Base-by-base conservation (phyloP, 2,113 vertebrate genomes). In the Barnardius zonarius region DNA sequence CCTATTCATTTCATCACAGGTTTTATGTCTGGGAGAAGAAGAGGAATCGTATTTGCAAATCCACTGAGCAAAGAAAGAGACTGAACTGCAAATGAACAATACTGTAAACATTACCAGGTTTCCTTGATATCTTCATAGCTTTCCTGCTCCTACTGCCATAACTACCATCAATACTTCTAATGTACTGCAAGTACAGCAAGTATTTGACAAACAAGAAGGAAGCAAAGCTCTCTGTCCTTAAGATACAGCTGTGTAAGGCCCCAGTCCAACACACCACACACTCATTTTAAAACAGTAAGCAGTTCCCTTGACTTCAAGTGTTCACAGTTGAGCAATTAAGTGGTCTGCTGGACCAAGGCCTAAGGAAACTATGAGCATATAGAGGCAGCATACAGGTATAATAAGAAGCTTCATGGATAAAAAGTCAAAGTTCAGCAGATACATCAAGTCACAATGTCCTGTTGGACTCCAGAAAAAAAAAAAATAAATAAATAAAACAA, bases 41-140 rank as follows among this genome's bases (percentile, higher is more conserved):
- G 86, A 95, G 78, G 83, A 92, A 97, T 94, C 44, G 83, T 59
- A 90, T 96, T 83, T 89, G 86, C 79, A 97, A 96, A 95, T 91
- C 79, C 89, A 92, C 91, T 91, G 94, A 57, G 52, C 84, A 97
- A 95, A 97, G 86, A 96, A 85, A 92, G 83, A 90, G 48, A 94
- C 75, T 94, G 87, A 97, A 77, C 14, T 64, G 46, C 30, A 73
- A 97, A 31, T 55, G 94, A 97, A 95, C 79, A 96, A 93, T 86
- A 86, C 72, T 77, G 78, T 83, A 83, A 89, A 54, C 51, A 27
- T 20, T 8, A 74, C 24, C 37, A 52, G 20, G 39, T 48, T 87
- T 81, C 66, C 69, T 52, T 69, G 51, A 88, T 90, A 75, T 87
- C 41, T 25, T 80, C 82, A 9, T 27, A 48, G n/a, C 35, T 75